phyloP scores from a whole-genome alignment of 2,888 invertebrate species.

The Acleris holmiana region DNA sequence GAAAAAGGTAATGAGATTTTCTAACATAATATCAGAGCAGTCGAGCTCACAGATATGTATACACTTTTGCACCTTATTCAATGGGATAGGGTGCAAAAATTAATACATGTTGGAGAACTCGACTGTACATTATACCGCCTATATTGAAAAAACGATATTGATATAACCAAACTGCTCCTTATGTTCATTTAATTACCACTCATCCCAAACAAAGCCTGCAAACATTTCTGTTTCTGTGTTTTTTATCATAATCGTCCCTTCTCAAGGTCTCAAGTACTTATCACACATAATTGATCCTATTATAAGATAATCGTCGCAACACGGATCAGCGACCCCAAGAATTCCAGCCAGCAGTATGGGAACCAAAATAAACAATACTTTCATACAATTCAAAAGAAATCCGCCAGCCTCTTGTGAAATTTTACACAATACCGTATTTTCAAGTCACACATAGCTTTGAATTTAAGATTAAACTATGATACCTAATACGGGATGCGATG shows the following conservation, averaged over 20 bases:
- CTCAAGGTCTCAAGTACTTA: neutral
- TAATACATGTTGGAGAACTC: no score
- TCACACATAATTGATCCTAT: constrained; percentile 3
- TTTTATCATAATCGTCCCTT: neutral
- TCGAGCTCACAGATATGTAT: no score
- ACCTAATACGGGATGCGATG: constrained; percentile 21
- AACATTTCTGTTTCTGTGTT: no score
- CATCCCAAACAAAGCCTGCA: neutral
- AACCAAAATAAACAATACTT: constrained; percentile 18
- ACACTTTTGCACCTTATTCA: no score
- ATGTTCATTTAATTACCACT: neutral
- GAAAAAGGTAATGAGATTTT: no score
- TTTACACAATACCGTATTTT: constrained; percentile 27
- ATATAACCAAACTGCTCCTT: neutral
- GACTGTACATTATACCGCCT: no score
- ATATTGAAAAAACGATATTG: no score
- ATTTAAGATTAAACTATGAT: constrained; percentile 16
- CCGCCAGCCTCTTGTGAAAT: constrained; percentile 18
- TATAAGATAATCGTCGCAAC: constrained; percentile 1
- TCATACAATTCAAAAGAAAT: constrained; percentile 21
- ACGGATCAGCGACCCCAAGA: constrained; percentile 29
- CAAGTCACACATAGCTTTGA: constrained; percentile 23
- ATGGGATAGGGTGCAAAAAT: no score
- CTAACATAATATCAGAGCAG: no score
- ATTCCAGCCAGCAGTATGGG: constrained; percentile 15